Evolutionary conservation across 2,888 invertebrate genomes (phyloP).

Genomic region (Andrena dorsata): DNA sequence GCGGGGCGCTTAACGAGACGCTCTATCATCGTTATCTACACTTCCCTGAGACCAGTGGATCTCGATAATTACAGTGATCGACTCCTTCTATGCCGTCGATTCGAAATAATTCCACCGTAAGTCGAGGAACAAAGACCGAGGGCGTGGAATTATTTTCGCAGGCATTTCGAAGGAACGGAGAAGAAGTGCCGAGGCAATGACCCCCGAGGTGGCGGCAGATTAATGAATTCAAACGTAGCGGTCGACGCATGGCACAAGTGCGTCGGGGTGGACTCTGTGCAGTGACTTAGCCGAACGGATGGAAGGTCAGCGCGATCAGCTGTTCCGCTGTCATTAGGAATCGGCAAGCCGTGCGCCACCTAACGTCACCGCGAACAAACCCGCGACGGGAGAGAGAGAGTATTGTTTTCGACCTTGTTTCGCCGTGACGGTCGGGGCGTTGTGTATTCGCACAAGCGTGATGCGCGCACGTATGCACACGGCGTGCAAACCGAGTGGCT

Average conservation of each 20-base stretch:
- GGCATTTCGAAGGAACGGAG: constrained; percentile 25
- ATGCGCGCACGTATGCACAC: constrained; percentile 6
- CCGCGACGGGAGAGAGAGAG: constrained; percentile 16
- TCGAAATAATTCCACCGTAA: not conserved
- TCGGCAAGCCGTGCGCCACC: constrained; percentile 61
- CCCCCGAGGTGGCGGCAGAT: constrained; percentile 43
- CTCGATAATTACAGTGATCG: not conserved
- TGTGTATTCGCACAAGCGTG: constrained; percentile 14
- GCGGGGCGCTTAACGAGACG: not conserved
- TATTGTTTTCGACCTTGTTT: constrained; percentile 75
- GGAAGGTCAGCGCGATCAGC: constrained; percentile 78
- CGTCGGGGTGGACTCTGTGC: constrained; percentile 20
- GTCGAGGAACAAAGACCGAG: not conserved
- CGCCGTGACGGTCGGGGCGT: constrained; percentile 47
- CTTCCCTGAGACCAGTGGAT: not conserved
- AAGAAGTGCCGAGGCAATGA: constrained; percentile 51
- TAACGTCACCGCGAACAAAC: constrained; percentile 60
- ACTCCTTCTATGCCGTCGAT: not conserved
- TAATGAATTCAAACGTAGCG: constrained; percentile 64
- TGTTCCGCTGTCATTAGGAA: constrained; percentile 75
- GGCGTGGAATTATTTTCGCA: constrained; percentile 8
- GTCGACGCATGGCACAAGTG: constrained; percentile 17
- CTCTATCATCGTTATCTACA: not conserved
- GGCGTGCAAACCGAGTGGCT: constrained; percentile 9
- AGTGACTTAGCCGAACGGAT: constrained; percentile 68